A percentile compares a stretch with the other conserved stretches of the same genome.
These are phyloP conservation scores for Drosophila pseudotalamancana DNA, from an alignment of 2,888 invertebrate genomes.

Conservation along the genomic window DNA sequence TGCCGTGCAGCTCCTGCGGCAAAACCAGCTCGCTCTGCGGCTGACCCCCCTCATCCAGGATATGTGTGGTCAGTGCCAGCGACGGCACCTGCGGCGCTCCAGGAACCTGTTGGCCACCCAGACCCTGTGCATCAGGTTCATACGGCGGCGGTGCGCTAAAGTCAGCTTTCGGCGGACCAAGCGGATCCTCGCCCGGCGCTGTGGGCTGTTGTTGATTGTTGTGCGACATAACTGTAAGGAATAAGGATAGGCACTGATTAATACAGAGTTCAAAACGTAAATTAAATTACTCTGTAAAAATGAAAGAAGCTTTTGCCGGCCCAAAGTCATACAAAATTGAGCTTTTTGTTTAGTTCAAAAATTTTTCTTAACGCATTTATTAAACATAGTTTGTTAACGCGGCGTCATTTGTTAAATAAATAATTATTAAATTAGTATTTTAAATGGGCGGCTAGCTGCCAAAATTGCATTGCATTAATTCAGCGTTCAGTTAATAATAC, in stretches of 20 bases:
- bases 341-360: constrained; percentile 23
- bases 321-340: constrained; percentile 19
- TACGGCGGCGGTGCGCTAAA: constrained; percentile 95
- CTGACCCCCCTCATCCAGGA: constrained; percentile 11
- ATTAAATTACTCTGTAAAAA: neutral
- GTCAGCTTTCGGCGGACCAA: constrained; percentile 93
- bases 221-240: constrained; percentile 64
- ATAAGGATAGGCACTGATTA: neutral
- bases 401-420: constrained; percentile 50
- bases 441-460: constrained; percentile 60
- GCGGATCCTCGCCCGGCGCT: constrained; percentile 82
- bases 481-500: constrained; percentile 52
- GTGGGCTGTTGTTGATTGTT: constrained; percentile 57
- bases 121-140: constrained; percentile 85
- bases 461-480: constrained; percentile 69
- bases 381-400: constrained; percentile 52
- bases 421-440: constrained; percentile 52
- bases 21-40: constrained; percentile 37
- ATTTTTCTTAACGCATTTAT: constrained; percentile 44
- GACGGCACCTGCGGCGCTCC: constrained; percentile 74
- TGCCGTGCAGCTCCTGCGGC: constrained; percentile 86
- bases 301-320: neutral
- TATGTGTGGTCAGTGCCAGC: constrained; percentile 48
- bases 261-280: neutral
- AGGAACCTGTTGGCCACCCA: constrained; percentile 49